phyloP scores from a whole-genome alignment of 2,888 invertebrate genomes.

The Meghimatium bilineatum region DNA sequence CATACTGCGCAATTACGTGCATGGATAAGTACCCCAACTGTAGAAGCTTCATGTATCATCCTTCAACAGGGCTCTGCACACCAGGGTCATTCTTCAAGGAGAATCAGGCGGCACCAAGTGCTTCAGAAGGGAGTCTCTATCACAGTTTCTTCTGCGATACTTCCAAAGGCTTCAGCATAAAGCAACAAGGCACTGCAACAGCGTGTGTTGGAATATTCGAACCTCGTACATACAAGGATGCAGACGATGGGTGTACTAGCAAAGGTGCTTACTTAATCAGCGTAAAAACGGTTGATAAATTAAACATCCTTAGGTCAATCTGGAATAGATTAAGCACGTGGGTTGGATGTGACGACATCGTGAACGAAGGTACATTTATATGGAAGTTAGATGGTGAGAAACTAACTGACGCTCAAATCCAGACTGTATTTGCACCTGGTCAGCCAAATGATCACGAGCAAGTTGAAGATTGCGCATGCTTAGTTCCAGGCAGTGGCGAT shows the following conservation, averaged over 20 bases:
- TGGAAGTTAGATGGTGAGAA: conserved; percentile 6
- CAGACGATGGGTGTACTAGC: background rate
- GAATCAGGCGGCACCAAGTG: background rate
- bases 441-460: background rate
- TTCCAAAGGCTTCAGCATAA: background rate
- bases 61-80: background rate
- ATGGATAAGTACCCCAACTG: background rate
- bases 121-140: background rate
- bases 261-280: background rate
- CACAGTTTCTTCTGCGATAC: background rate
- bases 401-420: background rate
- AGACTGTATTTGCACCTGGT: background rate
- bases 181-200: too few relatives aligned
- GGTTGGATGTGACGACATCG: background rate
- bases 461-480: background rate
- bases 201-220: background rate
- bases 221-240: background rate
- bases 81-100: background rate
- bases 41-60: conserved; percentile 9
- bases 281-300: background rate
- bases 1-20: background rate
- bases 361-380: background rate
- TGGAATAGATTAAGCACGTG: background rate
- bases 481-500: background rate
- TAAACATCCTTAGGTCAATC: background rate